Evolutionary conservation across 2,113 vertebrate genomes (phyloP), one percentile per base, ranked within the genome.

Genomic region (Osmerus eperlanus): DNA sequence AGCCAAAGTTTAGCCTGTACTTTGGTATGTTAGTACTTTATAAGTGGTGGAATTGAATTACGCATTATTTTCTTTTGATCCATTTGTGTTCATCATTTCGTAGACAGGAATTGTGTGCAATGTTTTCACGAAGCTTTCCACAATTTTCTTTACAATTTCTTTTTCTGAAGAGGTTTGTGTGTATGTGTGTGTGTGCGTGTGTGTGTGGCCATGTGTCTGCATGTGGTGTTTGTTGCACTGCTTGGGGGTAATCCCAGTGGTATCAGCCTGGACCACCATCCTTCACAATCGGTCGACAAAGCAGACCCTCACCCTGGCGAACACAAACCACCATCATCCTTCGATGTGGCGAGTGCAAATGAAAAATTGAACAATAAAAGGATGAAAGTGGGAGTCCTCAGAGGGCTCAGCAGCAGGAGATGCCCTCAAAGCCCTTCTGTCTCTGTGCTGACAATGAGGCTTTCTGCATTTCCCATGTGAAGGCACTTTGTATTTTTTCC

Each of bases 401-500:
- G 76, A 81, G 74, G 77, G 62, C 72, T 78, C 78, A 28, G 76
- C 77, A 76, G 75, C 81, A 83, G 65, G 72, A 81, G 78, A 75
- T 72, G 72, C 75, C 78, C 77, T 82, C 76, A 81, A 82, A 84
- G 53, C 60, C 61, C 19, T 12, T 53, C 12, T 21, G 62, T 74
- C 12, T 29, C 62, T 59, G 67, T 63, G 66, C 61, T 67, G 59
- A 64, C 73, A 65, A 51, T 64, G 59, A 54, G 71, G 63, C 75
- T 79, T 61, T 81, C 71, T 73, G 62, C 80, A 74, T 85, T 83
- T 80, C 78, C 80, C 83, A 78, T 0, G 71, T 81, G 78, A 81
- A 84, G 72, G 64, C 73, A 79, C 87, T 89, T 86, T 89, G 86
- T 85, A 83, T 77, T 58, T 70, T 32, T 60, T 56, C 55, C 55